Conservation (phyloP, 2,797 vertebrate species). For the Danio choprae region DNA sequence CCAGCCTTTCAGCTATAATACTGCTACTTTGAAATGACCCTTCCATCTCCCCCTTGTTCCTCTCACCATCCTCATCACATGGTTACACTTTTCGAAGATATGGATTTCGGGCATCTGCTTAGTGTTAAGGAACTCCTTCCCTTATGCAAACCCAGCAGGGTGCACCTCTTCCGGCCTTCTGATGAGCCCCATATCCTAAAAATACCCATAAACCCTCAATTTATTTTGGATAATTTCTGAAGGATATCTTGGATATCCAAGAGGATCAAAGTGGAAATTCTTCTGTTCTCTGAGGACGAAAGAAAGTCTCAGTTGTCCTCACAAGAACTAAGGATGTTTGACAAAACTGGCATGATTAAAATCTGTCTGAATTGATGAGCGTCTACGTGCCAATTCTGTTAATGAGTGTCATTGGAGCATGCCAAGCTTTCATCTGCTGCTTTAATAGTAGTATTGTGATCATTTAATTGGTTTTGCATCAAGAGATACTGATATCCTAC, state of each 20-base stretch:
- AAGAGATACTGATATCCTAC: not conserved
- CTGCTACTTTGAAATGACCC: slow-evolving; percentile 22
- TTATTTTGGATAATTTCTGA: slow-evolving; percentile 39
- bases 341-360: slow-evolving; percentile 29
- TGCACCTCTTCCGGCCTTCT: slow-evolving; percentile 27
- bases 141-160: slow-evolving; percentile 38
- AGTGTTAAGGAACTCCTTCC: slow-evolving; percentile 37
- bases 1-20: slow-evolving; percentile 22
- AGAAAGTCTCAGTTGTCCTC: slow-evolving; percentile 11
- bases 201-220: slow-evolving; percentile 40
- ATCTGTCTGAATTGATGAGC: slow-evolving; percentile 25
- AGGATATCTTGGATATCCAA: slow-evolving; percentile 30
- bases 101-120: slow-evolving; percentile 51
- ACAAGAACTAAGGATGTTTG: slow-evolving; percentile 35
- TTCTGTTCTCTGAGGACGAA: slow-evolving; percentile 27
- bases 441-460: slow-evolving; percentile 37
- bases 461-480: slow-evolving; percentile 44
- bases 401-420: slow-evolving; percentile 6
- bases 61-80: slow-evolving; percentile 45
- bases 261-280: slow-evolving; percentile 15
- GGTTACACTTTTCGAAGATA: slow-evolving; percentile 51
- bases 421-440: slow-evolving; percentile 37
- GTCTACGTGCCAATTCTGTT: slow-evolving; percentile 8
- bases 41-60: slow-evolving; percentile 19
- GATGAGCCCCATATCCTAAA: slow-evolving; percentile 41